Percentiles rank a stretch among this genome's conserved stretches.
Conservation (phyloP, 2,113 vertebrate species). For the Raphicerus campestris region DNA sequence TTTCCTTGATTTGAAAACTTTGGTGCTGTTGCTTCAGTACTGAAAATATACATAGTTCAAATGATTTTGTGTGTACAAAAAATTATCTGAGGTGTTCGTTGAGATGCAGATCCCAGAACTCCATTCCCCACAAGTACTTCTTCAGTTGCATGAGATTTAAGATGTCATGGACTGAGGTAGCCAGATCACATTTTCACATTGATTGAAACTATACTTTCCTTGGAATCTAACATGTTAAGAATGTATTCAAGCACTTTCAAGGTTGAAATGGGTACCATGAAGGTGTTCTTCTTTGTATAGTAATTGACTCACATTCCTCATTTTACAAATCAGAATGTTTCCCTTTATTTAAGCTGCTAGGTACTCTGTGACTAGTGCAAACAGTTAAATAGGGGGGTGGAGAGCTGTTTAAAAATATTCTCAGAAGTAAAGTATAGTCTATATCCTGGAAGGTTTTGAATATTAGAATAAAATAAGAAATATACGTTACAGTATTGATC, state of each 20-base stretch:
- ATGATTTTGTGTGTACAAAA: background rate
- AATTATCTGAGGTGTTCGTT: background rate
- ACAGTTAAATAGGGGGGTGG: background rate
- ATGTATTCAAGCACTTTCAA: background rate
- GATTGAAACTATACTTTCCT: background rate
- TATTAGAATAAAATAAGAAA: background rate
- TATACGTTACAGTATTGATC: accelerated
- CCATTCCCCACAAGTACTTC: background rate
- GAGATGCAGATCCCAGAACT: background rate
- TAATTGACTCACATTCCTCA: background rate
- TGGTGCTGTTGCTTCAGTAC: background rate
- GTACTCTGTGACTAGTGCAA: background rate
- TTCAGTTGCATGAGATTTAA: background rate
- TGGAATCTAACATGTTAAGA: background rate
- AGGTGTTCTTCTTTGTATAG: background rate
- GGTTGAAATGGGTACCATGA: background rate
- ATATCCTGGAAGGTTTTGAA: background rate
- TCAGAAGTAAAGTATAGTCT: background rate
- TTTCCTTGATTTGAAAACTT: background rate
- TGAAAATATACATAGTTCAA: background rate
- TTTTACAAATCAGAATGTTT: background rate
- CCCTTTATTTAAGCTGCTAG: background rate
- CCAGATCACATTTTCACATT: background rate
- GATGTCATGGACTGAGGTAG: background rate
- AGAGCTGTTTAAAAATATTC: background rate